A percentile compares a stretch with the other conserved stretches of the same genome.
Conservation (phyloP, 1,140 invertebrate genomes). For the Trachelipus rathkii region DNA sequence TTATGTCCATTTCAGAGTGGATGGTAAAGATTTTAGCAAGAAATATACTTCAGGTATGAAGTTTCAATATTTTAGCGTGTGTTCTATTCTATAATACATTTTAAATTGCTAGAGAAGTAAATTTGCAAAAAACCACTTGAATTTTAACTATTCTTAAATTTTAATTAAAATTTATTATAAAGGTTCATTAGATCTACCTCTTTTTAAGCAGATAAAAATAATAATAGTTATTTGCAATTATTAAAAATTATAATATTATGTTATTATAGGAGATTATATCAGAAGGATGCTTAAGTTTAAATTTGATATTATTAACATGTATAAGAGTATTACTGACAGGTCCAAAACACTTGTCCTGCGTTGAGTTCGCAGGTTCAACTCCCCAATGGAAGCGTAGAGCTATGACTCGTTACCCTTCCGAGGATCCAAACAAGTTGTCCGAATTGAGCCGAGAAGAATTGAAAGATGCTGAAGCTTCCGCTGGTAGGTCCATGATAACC, state of each 20-base stretch:
- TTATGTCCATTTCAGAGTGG: background rate
- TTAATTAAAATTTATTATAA: no score
- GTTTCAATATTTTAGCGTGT: no score
- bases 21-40: conserved; percentile 1
- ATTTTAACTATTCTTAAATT: no score
- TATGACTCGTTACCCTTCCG: conserved; percentile 31
- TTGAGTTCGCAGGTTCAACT: conserved; percentile 38
- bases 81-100: no score
- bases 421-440: conserved; percentile 35
- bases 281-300: no score
- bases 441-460: conserved; percentile 20
- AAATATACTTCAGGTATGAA: background rate
- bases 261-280: no score
- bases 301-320: background rate
- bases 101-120: no score
- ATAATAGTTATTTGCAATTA: no score
- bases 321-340: conserved; percentile 27
- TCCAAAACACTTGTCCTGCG: conserved; percentile 39
- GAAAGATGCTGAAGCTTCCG: conserved; percentile 25
- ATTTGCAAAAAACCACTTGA: no score
- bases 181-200: no score
- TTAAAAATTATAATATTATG: no score
- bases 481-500: conserved; percentile 36
- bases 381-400: conserved; percentile 40
- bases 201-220: no score